Base-by-base conservation (phyloP, 2,113 vertebrate genomes). In the Balaenoptera acutorostrata region DNA sequence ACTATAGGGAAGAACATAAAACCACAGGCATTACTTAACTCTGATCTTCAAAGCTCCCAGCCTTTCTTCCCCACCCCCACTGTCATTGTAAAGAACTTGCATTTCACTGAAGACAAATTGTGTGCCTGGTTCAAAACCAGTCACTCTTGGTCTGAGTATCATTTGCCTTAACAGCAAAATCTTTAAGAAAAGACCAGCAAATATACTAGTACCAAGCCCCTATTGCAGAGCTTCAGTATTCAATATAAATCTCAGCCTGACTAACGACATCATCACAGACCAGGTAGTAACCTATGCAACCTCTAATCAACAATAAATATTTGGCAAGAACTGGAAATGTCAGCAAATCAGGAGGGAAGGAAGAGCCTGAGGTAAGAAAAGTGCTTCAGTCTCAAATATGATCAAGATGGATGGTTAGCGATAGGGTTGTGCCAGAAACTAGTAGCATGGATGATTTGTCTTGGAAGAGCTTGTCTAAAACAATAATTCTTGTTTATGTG, bases 401-500 rank as follows among this genome's bases (percentile, higher is more conserved):
- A 96, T 39, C 44, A 93, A 97, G 96, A 95, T 68, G 87, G 87
- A 96, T 95, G 41, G n/a, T 71, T 74, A 89, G 55, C 0, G 82
- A 95, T 77, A 92, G 57, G 11, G 4, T 52, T 31, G 14, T 46
- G 72, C 93, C 98, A 97, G 59, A 92, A 93, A 80, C 84, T 92
- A 69, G 96, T 93, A 84, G 92, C 92, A 41, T 46, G 55, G 83
- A 81, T 92, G 36, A 90, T 93, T 81, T 92, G 63, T 83, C 74
- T 87, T 89, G 74, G 82, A 89, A 59, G 92, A 87, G 27, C 78
- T 92, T 93, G 64, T 96, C 78, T 88, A 29, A 95, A 91, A 93
- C 80, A 96, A 80, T 87, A 89, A 93, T 96, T 97, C 97, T 97
- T 96, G 74, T 96, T 96, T 97, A 95, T 46, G 21, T 96, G 92